Conservation (phyloP, 1,140 invertebrate species). For the Cotesia glomerata region DNA sequence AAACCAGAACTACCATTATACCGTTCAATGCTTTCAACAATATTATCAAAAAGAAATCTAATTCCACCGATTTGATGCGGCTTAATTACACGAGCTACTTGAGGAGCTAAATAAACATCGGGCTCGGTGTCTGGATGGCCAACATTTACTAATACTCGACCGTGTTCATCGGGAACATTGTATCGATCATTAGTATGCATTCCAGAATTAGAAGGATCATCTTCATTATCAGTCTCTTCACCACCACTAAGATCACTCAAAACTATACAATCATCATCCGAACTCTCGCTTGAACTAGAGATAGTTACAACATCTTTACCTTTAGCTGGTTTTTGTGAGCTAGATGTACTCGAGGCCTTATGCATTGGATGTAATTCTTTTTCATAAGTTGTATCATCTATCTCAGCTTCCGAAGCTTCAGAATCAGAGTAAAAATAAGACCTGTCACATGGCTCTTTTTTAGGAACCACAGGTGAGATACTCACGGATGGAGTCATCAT, state of each 20-base stretch:
- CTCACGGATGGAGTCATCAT: constrained; percentile 65
- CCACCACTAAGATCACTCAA: constrained; percentile 73
- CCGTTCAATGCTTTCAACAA: constrained; percentile 88
- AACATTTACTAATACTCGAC: constrained; percentile 92
- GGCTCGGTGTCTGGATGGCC: constrained; percentile 92
- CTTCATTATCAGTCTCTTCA: constrained; percentile 69
- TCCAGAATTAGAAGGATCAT: constrained; percentile 72
- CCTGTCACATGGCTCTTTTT: constrained; percentile 56
- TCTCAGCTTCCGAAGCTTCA: constrained; percentile 55
- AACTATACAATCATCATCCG: constrained; percentile 83
- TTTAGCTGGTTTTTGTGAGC: constrained; percentile 55
- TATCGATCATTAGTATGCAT: constrained; percentile 90
- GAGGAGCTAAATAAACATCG: constrained; percentile 92
- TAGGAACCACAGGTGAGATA: constrained; percentile 61
- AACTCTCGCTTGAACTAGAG: constrained; percentile 70
- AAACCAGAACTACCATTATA: constrained; percentile 91
- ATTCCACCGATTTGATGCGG: constrained; percentile 97
- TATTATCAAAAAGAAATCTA: constrained; percentile 94
- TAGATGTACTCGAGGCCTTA: constrained; percentile 49
- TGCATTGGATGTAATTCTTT: constrained; percentile 50
- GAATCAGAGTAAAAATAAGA: constrained; percentile 58
- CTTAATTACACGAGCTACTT: constrained; percentile 92
- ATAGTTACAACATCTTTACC: constrained; percentile 68
- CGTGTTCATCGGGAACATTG: constrained; percentile 90
- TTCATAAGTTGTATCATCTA: constrained; percentile 51